Base-by-base conservation (phyloP, 2,888 invertebrate genomes). In the Oxystoma pomonae region DNA sequence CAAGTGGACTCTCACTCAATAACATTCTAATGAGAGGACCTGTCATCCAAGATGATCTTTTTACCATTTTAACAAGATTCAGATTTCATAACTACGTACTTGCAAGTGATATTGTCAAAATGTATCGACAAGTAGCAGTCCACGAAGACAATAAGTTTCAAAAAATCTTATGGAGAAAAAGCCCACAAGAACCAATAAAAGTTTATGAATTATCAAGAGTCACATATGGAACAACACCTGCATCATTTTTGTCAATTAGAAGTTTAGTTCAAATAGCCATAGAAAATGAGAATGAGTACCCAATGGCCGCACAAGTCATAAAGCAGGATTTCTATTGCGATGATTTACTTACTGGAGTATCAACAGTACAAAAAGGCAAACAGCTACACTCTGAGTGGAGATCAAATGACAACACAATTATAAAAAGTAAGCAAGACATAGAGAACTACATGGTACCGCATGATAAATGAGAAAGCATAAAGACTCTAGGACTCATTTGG, bases 401-500 rank as follows among this genome's bases (percentile, higher is more conserved):
- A 16, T 61, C 61, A 7, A 61, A 59, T n/a, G 18, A 16, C 20
- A 50, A n/a, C n/a, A n/a, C n/a, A n/a, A n/a, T n/a, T n/a, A n/a
- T n/a, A n/a, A n/a, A 57, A 59, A 20, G 19, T 9, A 7, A 53
- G 20, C 19, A 50, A 50, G 50, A 50, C 16, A 12, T 12, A 50
- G 50, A 50, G 16, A 50, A 16, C 16, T 17, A 1, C 1, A 3
- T 52, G 9, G n/a, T 53, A 9, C 18, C 49, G 3, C 3, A 16
- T 1, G 22, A 62, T 2, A 17, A 55, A 12, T 17, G 16, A 9
- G 21, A 16, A 5, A 16, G n/a, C 5, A 22, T n/a, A 1, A 62
- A 62, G 22, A 61, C 63, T 3, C 22, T 62, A n/a, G 63, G 63
- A 1, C 20, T 62, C 17, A 20, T 51, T 3, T 62, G 63, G 63